Conservation (phyloP, 92 coral and sea anemone genomes). For the Ricordea florida region DNA sequence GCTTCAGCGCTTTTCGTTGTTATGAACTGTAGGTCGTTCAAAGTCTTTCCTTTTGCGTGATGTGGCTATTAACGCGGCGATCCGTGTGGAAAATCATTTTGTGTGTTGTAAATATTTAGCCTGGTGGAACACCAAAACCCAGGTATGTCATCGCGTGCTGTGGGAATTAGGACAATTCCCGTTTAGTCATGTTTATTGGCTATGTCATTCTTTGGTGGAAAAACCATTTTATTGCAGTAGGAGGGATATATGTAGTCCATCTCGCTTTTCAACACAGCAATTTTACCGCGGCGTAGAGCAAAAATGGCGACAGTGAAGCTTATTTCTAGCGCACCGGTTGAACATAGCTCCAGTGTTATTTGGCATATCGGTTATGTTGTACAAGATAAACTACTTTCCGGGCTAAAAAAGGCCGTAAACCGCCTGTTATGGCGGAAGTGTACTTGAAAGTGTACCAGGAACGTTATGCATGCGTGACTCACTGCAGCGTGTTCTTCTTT, state of each 20-base stretch:
- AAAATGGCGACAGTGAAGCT: not conserved
- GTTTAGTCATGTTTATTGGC: not conserved
- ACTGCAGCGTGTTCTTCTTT: too few species aligned
- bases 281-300: not conserved
- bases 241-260: not conserved
- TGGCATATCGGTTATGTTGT: not conserved
- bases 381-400: not conserved
- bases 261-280: not conserved
- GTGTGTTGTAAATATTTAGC: slow-evolving; percentile 17
- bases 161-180: not conserved
- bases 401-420: not conserved
- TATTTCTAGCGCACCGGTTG: too few species aligned
- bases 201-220: not conserved
- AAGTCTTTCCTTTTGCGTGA: slow-evolving; percentile 13
- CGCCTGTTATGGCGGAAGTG: slow-evolving; percentile 27
- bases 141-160: not conserved
- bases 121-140: not conserved
- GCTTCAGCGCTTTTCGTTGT: too few species aligned
- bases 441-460: not conserved
- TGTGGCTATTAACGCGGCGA: slow-evolving; percentile 7
- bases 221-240: not conserved
- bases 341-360: too few species aligned
- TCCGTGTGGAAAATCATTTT: not conserved
- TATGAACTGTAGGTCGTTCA: too few species aligned
- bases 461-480: slow-evolving; percentile 21